Base-by-base conservation (phyloP, 2,113 vertebrate species). In the Edolisoma coerulescens region DNA sequence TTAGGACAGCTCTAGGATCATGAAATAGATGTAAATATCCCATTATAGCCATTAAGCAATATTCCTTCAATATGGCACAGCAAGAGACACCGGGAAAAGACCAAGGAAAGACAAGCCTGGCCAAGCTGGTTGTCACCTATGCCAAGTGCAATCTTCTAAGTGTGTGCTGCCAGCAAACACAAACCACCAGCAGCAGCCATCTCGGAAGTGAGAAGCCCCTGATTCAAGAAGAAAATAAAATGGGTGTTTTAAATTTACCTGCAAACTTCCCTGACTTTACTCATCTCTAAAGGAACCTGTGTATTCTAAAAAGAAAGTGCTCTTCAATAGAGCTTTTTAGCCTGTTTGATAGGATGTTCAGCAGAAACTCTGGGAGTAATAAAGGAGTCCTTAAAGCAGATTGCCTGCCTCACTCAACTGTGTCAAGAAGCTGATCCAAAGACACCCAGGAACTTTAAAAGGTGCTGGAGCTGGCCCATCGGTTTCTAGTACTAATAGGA, bases 351-450 rank as follows among this genome's bases (percentile, higher is more conserved):
- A 88, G 13, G 19, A 41, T 28, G 27, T 54, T 50, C 39, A 54
- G 54, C 41, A 78, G 56, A 86, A 92, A 47, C 47, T 78, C 44
- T 75, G 68, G 83, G 64, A 90, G 59, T 83, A 76, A 54, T 60
- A 75, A 19, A 42, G 22, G 47, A 86, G 9, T 23, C 27, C 71
- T 90, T 87, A 42, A 88, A 90, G 74, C n/a, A 86, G 65, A 84
- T 75, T 93, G 47, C 13, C 64, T 86, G 24, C 65, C 53, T 93
- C 47, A n/a, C 87, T 94, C 80, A 80, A 26, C 65, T 37, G 45
- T 78, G 74, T 78, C 53, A 86, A 75, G 76, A 56, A 74, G 83
- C 69, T 60, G 52, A 92, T 94, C 56, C 65, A 87, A 93, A 90
- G 68, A 71, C n/a, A 78, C 28, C 2, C 56, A 90, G 79, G 65